These are phyloP conservation scores for Epinotia demarniana DNA, from an alignment of 2,888 invertebrate genomes.

Conservation along the genomic window DNA sequence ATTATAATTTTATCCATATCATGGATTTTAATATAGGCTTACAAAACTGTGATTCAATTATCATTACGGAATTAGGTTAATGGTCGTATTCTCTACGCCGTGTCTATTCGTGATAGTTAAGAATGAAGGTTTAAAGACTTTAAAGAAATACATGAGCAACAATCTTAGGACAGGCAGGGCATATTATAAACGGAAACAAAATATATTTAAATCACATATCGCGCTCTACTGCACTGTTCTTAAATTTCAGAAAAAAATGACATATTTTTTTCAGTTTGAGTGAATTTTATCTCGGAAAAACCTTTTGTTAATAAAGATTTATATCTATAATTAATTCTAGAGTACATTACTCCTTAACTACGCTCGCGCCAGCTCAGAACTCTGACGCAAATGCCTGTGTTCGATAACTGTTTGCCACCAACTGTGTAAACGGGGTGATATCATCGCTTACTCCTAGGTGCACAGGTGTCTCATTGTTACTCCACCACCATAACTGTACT, in stretches of 20 bases:
- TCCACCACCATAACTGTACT: conserved; percentile 39
- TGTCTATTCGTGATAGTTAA: too few species aligned
- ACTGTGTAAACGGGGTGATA: conserved; percentile 74
- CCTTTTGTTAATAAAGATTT: background rate
- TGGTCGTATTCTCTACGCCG: too few species aligned
- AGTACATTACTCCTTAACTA: conserved; percentile 58
- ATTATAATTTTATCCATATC: too few species aligned
- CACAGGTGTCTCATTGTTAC: conserved; percentile 50
- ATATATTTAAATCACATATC: background rate
- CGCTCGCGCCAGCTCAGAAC: conserved; percentile 60
- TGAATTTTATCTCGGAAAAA: background rate
- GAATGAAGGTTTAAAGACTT: too few species aligned
- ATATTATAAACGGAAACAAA: background rate
- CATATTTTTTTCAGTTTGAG: too few species aligned
- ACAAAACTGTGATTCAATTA: too few species aligned
- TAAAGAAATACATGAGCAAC: too few species aligned
- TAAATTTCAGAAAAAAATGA: too few species aligned
- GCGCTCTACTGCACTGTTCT: background rate
- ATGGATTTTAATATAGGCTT: too few species aligned
- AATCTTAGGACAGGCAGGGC: background rate
- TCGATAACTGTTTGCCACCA: conserved; percentile 59
- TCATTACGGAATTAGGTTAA: too few species aligned
- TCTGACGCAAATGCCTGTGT: conserved; percentile 66
- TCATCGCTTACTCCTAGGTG: conserved; percentile 56
- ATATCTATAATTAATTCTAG: conserved; percentile 13